Base-by-base conservation (phyloP, 2,797 vertebrate species). In the Chromobotia macracanthus region DNA sequence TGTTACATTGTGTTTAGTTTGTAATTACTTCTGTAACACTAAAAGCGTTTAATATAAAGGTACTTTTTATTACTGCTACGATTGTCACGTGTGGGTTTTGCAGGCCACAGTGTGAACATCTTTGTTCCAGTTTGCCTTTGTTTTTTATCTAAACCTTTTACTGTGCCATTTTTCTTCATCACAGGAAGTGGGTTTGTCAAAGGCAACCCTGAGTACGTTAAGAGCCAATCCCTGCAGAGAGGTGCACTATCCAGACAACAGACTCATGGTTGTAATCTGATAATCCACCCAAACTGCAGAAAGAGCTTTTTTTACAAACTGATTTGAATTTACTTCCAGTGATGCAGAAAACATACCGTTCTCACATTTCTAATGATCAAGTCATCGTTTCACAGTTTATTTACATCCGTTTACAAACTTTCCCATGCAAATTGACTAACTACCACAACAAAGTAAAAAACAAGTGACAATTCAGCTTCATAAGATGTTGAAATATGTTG, bases 121-220 rank as follows among this genome's bases (percentile, higher is more conserved):
- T n/a, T 71, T 44, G 56, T 19, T 71, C 11, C 18, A 41, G 9
- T 70, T 38, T 23, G 41, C 31, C n/a, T 56, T 58, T 21, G 38
- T 70, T 28, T 61, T 60, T 87, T 82, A 86, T 88, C 82, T 21
- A 12, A 67, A 71, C 79, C 82, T 82, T 86, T 75, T 73, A 80
- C 80, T 77, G 82, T 21, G 15, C 44, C 48, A 85, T 87, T 74
- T 28, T 75, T 58, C 23, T 77, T 60, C n/a, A 90, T 86, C 89
- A 90, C 89, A 93, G 90, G 88, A 92, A 91, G 88, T 38, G 58
- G 88, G 79, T 83, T 85, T 79, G 82, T 84, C 79, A 85, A 84
- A 78, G 85, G 82, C 81, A 86, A 86, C 84, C 25, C 11, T 28
- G 23, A 21, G 55, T 28, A 67, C 67, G 82, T 80, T 78, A 25